phyloP scores from a whole-genome alignment of 2,888 invertebrate species.

The Isoperla grammatica region DNA sequence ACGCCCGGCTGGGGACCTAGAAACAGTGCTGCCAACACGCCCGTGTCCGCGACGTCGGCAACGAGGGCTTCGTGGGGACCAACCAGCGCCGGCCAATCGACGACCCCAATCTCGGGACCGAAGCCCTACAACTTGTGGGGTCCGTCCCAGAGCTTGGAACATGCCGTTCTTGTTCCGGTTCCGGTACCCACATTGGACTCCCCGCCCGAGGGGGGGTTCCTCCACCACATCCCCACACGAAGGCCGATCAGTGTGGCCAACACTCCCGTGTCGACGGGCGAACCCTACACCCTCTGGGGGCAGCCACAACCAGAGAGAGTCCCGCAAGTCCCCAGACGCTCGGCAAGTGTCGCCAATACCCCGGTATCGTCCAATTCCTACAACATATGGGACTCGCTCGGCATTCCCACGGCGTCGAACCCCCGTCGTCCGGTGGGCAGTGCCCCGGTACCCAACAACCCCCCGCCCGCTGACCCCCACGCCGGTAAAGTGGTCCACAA shows the following conservation, averaged over 20 bases:
- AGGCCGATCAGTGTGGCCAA: neutral
- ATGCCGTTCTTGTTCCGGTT: no score
- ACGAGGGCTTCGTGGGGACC: no score
- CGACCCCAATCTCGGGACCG: no score
- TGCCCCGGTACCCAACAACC: slow-evolving; percentile 1
- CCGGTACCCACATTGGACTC: no score
- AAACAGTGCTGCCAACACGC: neutral
- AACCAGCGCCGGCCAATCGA: no score
- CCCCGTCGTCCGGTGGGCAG: neutral
- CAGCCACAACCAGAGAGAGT: neutral
- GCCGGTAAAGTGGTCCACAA: no score
- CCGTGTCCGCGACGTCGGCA: neutral
- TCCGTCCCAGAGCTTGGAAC: no score
- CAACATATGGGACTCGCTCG: slow-evolving; percentile 13
- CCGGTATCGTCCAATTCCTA: slow-evolving; percentile 4
- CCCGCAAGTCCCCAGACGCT: neutral
- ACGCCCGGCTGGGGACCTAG: neutral
- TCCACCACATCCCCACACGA: no score
- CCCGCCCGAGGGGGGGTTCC: no score
- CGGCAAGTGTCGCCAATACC: slow-evolving; percentile 1
- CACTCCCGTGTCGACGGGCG: neutral
- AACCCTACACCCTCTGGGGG: slow-evolving; percentile 5
- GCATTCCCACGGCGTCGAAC: slow-evolving; percentile 6
- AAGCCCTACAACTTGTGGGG: no score
- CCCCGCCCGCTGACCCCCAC: neutral